Conservation (phyloP, 2,888 invertebrate genomes). For the Euplexia lucipara region DNA sequence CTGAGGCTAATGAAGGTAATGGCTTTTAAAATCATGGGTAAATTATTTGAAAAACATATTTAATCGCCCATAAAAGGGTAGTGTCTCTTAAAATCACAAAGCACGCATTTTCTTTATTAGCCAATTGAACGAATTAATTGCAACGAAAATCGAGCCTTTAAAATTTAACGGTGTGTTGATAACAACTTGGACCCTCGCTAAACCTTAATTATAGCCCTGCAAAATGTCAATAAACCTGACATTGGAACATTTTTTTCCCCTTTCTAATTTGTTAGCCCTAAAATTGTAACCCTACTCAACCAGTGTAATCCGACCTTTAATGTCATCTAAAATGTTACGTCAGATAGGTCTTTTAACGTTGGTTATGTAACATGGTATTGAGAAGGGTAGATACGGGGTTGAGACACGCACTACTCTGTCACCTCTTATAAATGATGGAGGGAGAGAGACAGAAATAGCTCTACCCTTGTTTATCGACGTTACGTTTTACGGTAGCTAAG, state of each 20-base stretch:
- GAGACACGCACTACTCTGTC: constrained; percentile 79
- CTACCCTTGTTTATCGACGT: constrained; percentile 69
- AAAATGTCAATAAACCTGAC: constrained; percentile 89
- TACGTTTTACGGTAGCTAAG: constrained; percentile 70
- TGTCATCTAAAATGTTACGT: neutral
- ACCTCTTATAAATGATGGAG: constrained; percentile 72
- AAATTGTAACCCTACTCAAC: constrained; percentile 82
- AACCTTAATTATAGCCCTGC: constrained; percentile 88
- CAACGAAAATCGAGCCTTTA: constrained; percentile 80
- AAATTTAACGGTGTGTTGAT: constrained; percentile 85
- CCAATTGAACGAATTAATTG: constrained; percentile 77
- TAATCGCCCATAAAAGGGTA: constrained; percentile 3
- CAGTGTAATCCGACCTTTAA: constrained; percentile 62
- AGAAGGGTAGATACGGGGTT: constrained; percentile 85
- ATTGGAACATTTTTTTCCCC: constrained; percentile 86
- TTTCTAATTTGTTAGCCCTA: constrained; percentile 89
- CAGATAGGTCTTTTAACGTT: constrained; percentile 68
- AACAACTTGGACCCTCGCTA: constrained; percentile 79
- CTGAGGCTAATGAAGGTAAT: too few relatives aligned
- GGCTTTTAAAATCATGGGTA: neutral
- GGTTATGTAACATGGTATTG: constrained; percentile 79
- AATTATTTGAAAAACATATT: constrained; percentile 19
- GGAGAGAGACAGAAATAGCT: constrained; percentile 73
- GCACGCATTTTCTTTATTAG: constrained; percentile 66
- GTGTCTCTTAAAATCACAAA: constrained; percentile 25